Conservation (phyloP, 2,797 vertebrate species). For the Scarus forsteni region DNA sequence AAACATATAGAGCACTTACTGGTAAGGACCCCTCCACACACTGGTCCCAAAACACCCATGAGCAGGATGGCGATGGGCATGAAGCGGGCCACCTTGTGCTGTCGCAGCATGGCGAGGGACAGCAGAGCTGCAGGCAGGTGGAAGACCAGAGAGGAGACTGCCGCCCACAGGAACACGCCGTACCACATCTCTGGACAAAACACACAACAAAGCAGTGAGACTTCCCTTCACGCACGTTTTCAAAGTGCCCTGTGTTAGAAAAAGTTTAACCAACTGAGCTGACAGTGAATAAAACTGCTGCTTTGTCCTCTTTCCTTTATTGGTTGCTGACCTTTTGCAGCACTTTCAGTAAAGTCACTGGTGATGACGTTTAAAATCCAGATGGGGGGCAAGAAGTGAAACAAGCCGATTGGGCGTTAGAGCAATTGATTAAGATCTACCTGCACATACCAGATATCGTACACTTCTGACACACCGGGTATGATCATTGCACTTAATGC, state of each 20-base stretch:
- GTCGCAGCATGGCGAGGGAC: conserved; percentile 90
- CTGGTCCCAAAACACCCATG: conserved; percentile 94
- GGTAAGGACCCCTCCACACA: conserved; percentile 93
- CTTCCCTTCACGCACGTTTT: not conserved
- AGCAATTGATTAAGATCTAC: too few species aligned
- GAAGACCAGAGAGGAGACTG: conserved; percentile 93
- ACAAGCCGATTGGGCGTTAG: too few species aligned
- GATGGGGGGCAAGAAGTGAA: too few species aligned
- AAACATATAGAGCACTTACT: conserved; percentile 84
- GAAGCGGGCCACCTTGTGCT: conserved; percentile 93
- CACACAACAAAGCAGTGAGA: not conserved
- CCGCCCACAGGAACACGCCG: conserved; percentile 94
- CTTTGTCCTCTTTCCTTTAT: too few species aligned
- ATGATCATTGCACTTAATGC: too few species aligned
- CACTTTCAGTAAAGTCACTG: too few species aligned
- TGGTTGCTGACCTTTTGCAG: too few species aligned
- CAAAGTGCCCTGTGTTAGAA: not conserved
- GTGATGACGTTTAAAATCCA: too few species aligned
- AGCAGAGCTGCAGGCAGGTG: conserved; percentile 93
- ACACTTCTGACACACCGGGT: too few species aligned
- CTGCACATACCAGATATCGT: too few species aligned
- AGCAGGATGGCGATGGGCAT: conserved; percentile 94
- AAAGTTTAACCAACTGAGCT: too few species aligned
- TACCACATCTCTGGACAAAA: conserved; percentile 95
- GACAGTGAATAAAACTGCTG: too few species aligned